Conservation (phyloP, 1,140 invertebrate genomes). For the Doryteuthis pealeii region DNA sequence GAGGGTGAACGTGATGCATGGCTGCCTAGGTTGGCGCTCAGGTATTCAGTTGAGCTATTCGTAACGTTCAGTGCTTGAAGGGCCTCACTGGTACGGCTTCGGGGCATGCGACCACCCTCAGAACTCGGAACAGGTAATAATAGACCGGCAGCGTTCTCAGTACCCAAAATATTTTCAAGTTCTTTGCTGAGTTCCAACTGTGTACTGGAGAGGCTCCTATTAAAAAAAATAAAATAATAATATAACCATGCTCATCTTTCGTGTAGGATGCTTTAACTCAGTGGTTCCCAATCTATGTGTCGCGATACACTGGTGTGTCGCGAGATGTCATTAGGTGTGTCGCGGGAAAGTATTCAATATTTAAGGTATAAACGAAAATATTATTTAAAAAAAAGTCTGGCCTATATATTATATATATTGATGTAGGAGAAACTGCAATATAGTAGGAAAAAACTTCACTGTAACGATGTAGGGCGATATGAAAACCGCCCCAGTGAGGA, state of each 20-base stretch:
- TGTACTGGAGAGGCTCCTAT: conserved; percentile 37
- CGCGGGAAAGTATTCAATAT: too few species aligned
- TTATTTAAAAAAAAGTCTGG: too few species aligned
- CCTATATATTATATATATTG: too few species aligned
- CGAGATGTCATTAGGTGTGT: too few species aligned
- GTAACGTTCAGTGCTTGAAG: conserved; percentile 20
- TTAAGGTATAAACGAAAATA: too few species aligned
- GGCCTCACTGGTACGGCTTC: conserved; percentile 15
- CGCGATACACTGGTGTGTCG: too few species aligned
- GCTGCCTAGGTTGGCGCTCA: conserved; percentile 13
- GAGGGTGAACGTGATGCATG: neutral
- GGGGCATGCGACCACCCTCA: conserved; percentile 8
- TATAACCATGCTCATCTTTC: neutral
- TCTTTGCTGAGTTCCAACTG: conserved; percentile 39
- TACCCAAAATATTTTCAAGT: conserved; percentile 23
- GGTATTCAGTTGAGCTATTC: neutral
- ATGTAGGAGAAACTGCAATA: too few species aligned
- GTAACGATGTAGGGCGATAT: too few species aligned
- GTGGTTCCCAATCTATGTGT: too few species aligned
- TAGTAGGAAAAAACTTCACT: too few species aligned
- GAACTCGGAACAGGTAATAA: conserved; percentile 19
- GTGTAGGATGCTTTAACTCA: neutral
- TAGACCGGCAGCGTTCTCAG: conserved; percentile 14
- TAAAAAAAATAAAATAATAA: conserved; percentile 15
- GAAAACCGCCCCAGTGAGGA: too few species aligned